These are phyloP conservation scores for Thereva unica DNA, from an alignment of 2,888 invertebrate species.

Conservation along the genomic window DNA sequence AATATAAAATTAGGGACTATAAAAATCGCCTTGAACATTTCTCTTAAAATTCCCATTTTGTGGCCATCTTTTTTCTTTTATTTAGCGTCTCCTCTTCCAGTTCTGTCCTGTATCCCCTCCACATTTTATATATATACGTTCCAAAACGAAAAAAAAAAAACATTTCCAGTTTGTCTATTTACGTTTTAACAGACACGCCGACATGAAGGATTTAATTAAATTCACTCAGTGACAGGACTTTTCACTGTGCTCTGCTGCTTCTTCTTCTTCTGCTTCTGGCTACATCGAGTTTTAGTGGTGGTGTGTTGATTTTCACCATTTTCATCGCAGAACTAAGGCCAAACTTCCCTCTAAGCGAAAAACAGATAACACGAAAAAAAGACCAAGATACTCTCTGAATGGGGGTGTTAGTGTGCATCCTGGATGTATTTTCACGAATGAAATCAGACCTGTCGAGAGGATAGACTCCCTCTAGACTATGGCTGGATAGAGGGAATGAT, in stretches of 20 bases:
- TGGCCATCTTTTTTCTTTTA: slow-evolving; percentile 5
- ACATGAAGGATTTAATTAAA: slow-evolving; percentile 60
- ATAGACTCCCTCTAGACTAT: slow-evolving; percentile 12
- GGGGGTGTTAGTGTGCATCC: neutral
- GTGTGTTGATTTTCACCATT: neutral
- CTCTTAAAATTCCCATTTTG: neutral
- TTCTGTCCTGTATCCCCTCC: neutral
- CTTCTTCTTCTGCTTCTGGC: slow-evolving; percentile 1
- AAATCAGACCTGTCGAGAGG: slow-evolving; percentile 14
- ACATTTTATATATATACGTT: slow-evolving; percentile 4
- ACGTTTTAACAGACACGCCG: slow-evolving; percentile 58
- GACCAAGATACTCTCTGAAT: no score
- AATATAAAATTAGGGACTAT: slow-evolving; percentile 21
- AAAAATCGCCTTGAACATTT: neutral
- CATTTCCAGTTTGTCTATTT: slow-evolving; percentile 28
- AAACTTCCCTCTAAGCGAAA: no score
- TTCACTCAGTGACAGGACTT: slow-evolving; percentile 55
- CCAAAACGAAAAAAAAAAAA: neutral
- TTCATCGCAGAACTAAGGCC: no score
- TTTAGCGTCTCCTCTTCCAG: neutral
- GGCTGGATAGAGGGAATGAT: neutral
- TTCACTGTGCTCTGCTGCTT: slow-evolving; percentile 16
- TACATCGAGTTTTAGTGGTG: neutral
- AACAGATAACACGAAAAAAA: no score
- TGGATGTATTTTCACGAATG: slow-evolving; percentile 20